A percentile compares a stretch with the other conserved stretches of the same genome.
Conservation (phyloP, 2,113 vertebrate species). For the Heterotis niloticus region DNA sequence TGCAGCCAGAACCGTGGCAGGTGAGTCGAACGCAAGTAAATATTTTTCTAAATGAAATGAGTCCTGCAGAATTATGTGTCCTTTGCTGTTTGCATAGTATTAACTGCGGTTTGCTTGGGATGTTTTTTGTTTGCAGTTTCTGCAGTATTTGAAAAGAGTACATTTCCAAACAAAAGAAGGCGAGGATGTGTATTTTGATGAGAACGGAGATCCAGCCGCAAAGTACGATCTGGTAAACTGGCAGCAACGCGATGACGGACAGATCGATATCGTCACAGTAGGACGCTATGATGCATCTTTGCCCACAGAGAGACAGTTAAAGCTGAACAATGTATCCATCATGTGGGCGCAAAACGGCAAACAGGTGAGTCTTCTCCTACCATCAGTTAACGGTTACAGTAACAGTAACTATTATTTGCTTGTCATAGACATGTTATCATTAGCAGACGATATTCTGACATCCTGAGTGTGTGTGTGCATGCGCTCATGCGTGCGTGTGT, state of each 20-base stretch:
- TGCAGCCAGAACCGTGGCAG: slow-evolving; percentile 41
- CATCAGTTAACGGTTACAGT: too few species aligned
- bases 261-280: slow-evolving; percentile 12
- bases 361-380: slow-evolving; percentile 42
- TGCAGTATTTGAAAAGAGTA: slow-evolving; percentile 36
- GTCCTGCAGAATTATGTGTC: neutral
- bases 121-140: neutral
- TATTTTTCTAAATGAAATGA: neutral
- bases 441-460: neutral
- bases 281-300: slow-evolving; percentile 35
- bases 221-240: slow-evolving; percentile 31
- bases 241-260: slow-evolving; percentile 4
- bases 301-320: slow-evolving; percentile 42
- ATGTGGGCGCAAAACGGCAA: slow-evolving; percentile 51
- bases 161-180: slow-evolving; percentile 22
- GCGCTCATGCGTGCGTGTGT: neutral
- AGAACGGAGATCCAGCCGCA: slow-evolving; percentile 25
- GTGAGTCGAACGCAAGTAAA: slow-evolving; percentile 35
- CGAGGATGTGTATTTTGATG: slow-evolving; percentile 26
- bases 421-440: slow-evolving; percentile 33
- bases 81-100: neutral
- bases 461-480: neutral
- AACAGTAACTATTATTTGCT: too few species aligned
- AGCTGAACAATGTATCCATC: slow-evolving; percentile 45
- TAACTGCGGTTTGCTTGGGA: neutral